Percentiles rank a stretch among this genome's conserved stretches.
phyloP scores from a whole-genome alignment of 1,140 invertebrate genomes.

The Sinonovacula constricta region DNA sequence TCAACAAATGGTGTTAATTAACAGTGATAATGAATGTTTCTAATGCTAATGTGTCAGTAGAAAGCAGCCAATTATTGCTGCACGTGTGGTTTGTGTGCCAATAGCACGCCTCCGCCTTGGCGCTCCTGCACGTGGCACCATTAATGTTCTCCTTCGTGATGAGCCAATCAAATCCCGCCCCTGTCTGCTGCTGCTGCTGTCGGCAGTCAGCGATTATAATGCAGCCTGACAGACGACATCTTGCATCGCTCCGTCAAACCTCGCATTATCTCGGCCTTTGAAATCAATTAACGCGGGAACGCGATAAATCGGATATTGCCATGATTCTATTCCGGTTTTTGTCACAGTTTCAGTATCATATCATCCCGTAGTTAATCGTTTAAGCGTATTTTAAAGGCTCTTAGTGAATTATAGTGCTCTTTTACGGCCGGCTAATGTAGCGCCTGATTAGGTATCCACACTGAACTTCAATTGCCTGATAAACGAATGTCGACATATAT shows the following conservation, averaged over 20 bases:
- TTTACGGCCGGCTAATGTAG: slow-evolving; percentile 39
- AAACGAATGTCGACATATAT: too few species aligned
- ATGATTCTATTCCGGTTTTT: slow-evolving; percentile 29
- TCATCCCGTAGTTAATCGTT: slow-evolving; percentile 46
- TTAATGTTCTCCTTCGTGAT: too few species aligned
- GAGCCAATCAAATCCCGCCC: too few species aligned
- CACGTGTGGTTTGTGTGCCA: too few species aligned
- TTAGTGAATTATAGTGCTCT: slow-evolving; percentile 56
- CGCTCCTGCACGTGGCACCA: too few species aligned
- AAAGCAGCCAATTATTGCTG: too few species aligned
- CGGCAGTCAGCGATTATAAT: neutral
- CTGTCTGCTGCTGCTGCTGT: too few species aligned
- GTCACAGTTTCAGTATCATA: slow-evolving; percentile 35
- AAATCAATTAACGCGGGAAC: slow-evolving; percentile 48
- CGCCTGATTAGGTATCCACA: slow-evolving; percentile 44
- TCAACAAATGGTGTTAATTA: too few species aligned
- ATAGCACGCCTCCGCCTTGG: too few species aligned
- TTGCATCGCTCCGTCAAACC: slow-evolving; percentile 22
- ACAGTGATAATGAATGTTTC: too few species aligned
- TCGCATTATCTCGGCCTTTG: slow-evolving; percentile 24
- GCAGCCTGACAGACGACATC: slow-evolving; percentile 37
- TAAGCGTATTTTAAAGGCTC: slow-evolving; percentile 51
- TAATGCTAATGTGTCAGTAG: too few species aligned
- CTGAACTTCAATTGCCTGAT: too few species aligned
- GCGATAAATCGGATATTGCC: slow-evolving; percentile 38